Evolutionary conservation across 2,888 invertebrate genomes (phyloP), one percentile per base, ranked within the genome.

Genomic region (Dynastes tityus): DNA sequence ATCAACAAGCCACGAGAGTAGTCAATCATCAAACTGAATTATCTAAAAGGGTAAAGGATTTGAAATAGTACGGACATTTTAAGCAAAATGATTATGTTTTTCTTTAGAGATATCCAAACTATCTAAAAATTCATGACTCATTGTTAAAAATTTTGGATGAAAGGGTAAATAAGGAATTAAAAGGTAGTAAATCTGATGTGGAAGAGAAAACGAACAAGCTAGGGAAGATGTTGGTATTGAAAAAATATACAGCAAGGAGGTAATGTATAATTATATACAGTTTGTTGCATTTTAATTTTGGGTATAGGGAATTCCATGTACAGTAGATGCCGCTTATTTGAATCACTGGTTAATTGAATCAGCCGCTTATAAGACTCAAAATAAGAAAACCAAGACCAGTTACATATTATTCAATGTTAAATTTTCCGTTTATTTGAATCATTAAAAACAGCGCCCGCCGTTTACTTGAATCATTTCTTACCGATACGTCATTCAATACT

Each of bases 21-120:
- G 85, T 94, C 55, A 90, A 90, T 79, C 92, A 93, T 85, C 90
- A 92, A 84, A 90, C 91, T 78, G 91, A 90, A 83, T 83, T 91
- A 2, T 90, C 91, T 84, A 87, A 90, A 61, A 93, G 93, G 90
- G 93, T 93, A 84, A 82, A 53, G 8, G 45, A 45, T 2, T 45
- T 45, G 8, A 8, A 58, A 5, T 53, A n/a, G 16, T 22, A 4
- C 22, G 32, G 2, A 16, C 22, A 22, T 58, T 27, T 58, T 58
- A 58, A 8, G 55, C 1, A 22, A 58, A 58, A 58, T 53, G 45
- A 67, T 22, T n/a, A 53, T 55, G 40, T 40, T 64, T n/a, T 55
- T 13, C 82, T 82, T 64, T 75, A 83, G 82, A 83, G 80, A 45
- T 78, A 78, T 68, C 77, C 78, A 13, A 78, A 81, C n/a, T 82